Base-by-base conservation (phyloP, 37 sponge, comb jelly and placozoan genomes). In the Theonella swinhoei region DNA sequence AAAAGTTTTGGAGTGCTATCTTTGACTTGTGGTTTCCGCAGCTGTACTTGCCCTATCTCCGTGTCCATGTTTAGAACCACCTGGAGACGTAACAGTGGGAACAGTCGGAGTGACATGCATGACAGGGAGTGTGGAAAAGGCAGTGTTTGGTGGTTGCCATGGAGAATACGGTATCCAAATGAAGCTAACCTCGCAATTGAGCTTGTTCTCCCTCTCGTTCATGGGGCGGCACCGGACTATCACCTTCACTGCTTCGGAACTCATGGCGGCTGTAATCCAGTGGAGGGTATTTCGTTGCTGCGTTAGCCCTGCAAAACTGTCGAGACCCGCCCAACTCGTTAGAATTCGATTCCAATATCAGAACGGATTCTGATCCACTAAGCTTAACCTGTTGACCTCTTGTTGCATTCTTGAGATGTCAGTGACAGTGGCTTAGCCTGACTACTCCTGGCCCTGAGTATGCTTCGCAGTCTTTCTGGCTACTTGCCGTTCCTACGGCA, bases 171-270 rank as follows among this genome's bases (percentile, higher is more conserved):
- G 67, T 24, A 20, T 58, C 17, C 60, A 11, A 65, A 65, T 23
- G 66, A 65, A 38, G 64, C 87, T 71, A 54, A 85, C 85, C 62
- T 83, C 74, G 70, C 95, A 98, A 47, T 84, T 82, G 62, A 98
- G 79, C 17, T 91, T 82, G 17, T 80, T 75, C 62, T 98, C 99
- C 47, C 99, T 80, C 68, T 91, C 83, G 75, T 98, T 98, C 72
- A 96, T 60, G 22, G 99, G 99, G 20, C 99, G 84, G 74, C 99
- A 98, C 11, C 99, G 80, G 30, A 96, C 96, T 17, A 98, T 94
- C 34, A 98, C 99, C 63, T 90, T 96, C 29, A 98, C 99, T 40
- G 95, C 84, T 67, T 98, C 99, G 11, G 87, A 93, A 64, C 71
- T 67, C 82, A 79, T 91, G 31, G 35, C 30, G 29, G 54, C 11